phyloP scores from a whole-genome alignment of 2,113 vertebrate genomes.

The Hassar affinis region DNA sequence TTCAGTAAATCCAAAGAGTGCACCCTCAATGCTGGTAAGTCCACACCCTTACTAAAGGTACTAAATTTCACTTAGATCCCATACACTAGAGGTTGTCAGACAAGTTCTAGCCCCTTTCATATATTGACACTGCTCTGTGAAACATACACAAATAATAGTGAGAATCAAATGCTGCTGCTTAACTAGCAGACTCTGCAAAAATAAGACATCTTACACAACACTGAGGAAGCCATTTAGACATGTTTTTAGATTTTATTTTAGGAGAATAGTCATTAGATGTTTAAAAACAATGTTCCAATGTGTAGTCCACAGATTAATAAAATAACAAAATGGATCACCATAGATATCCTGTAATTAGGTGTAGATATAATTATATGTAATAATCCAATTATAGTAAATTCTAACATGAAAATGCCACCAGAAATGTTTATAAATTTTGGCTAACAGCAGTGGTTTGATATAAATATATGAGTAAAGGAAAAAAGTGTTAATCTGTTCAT shows the following conservation, averaged over 20 bases:
- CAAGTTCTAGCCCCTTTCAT: slow-evolving; percentile 12
- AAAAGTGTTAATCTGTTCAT: not conserved
- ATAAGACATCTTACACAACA: not conserved
- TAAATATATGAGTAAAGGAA: not conserved
- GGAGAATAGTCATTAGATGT: not conserved
- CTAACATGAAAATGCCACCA: not conserved
- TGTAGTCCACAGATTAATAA: not conserved
- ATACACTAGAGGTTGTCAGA: slow-evolving; percentile 8
- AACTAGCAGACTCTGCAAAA: not conserved
- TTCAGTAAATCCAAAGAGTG: slow-evolving; percentile 87
- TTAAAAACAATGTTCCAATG: not conserved
- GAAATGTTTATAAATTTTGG: not conserved
- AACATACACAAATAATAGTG: not conserved
- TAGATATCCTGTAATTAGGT: not conserved
- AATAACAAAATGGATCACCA: not conserved
- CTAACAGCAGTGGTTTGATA: not conserved
- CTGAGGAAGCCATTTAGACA: not conserved
- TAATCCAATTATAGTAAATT: slow-evolving; percentile 18
- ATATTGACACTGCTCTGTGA: slow-evolving; percentile 13
- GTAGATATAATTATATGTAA: not conserved
- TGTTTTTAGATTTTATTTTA: not conserved
- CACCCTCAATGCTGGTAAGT: slow-evolving; percentile 80
- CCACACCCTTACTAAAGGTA: not conserved
- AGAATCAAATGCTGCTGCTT: not conserved
- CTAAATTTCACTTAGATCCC: slow-evolving; percentile 8